Evolutionary conservation across 2,113 vertebrate species (phyloP).

Genomic region (Heliornis fulica): DNA sequence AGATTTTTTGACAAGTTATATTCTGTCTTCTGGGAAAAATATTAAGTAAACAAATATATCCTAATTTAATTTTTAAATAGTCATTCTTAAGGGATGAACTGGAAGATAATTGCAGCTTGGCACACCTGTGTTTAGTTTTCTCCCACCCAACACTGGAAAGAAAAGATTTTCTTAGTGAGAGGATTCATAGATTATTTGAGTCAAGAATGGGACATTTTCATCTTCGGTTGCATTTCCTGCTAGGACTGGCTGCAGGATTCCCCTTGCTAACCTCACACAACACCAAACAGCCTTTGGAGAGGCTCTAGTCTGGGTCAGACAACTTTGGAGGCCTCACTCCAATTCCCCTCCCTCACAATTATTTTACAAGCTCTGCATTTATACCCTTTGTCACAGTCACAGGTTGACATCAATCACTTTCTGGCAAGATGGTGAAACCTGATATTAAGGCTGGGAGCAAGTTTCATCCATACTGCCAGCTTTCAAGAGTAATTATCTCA

Average conservation of each 20-base stretch:
- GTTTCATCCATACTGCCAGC: neutral
- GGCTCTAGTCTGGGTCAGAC: neutral
- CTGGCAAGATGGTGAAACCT: neutral
- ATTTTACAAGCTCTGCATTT: neutral
- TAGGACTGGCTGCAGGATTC: neutral
- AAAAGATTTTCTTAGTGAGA: neutral
- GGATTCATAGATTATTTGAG: neutral
- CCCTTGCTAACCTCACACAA: neutral
- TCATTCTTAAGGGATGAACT: neutral
- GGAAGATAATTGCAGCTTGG: neutral
- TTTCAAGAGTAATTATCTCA: constrained; percentile 32
- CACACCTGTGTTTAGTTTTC: neutral
- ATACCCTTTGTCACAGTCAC: neutral
- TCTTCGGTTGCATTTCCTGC: neutral
- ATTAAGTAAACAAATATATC: neutral
- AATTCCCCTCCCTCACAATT: neutral
- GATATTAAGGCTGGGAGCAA: neutral
- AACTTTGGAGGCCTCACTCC: neutral
- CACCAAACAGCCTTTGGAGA: neutral
- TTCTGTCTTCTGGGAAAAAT: neutral
- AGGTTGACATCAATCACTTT: neutral
- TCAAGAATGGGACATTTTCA: neutral
- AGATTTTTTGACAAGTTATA: neutral
- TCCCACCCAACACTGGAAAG: neutral
- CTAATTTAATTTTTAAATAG: neutral